Base-by-base conservation (phyloP, 2,888 invertebrate genomes). In the Mylabris sibirica region DNA sequence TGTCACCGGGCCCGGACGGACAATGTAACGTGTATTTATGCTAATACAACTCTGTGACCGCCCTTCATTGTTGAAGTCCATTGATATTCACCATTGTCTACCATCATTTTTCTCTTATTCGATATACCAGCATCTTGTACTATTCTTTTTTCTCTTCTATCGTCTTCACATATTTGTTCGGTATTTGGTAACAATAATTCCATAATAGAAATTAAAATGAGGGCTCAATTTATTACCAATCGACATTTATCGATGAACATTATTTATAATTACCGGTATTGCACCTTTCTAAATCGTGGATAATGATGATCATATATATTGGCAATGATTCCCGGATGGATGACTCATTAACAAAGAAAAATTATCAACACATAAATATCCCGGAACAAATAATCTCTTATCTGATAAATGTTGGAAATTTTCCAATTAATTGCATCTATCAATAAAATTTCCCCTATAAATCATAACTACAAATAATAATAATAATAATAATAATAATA, bases 1-100 rank as follows among this genome's bases (percentile, higher is more conserved):
- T 78, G 77, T 77, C 77, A 78, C 77, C 74, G 71, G 59, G 41
- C n/a, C 44, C 17, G n/a, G 41, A 38, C 57, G 66, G 73, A 75
- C 73, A 73, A 78, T 79, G 78, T 79, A 81, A 80, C 81, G 77
- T 81, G 80, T 81, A 81, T 80, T 81, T 81, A 81, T 81, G 81
- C 79, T 81, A 81, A 81, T 81, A 78, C 75, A 76, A 76, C 73
- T 66, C 76, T 72, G 76, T 75, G 70, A 74, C 79, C 81, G 81
- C 81, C 81, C 78, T 74, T 79, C 80, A 81, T 81, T 81, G 81
- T 81, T 78, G 73, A 74, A 78, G 65, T 77, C 78, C 77, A 80
- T 81, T 81, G 80, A 80, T 80, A 81, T 81, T 81, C 80, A 79
- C 79, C 77, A 80, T 80, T 80, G 81, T 81, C 78, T 78, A 75